Conservation (phyloP, 1,140 invertebrate genomes). For the Drosophila pallidifrons region DNA sequence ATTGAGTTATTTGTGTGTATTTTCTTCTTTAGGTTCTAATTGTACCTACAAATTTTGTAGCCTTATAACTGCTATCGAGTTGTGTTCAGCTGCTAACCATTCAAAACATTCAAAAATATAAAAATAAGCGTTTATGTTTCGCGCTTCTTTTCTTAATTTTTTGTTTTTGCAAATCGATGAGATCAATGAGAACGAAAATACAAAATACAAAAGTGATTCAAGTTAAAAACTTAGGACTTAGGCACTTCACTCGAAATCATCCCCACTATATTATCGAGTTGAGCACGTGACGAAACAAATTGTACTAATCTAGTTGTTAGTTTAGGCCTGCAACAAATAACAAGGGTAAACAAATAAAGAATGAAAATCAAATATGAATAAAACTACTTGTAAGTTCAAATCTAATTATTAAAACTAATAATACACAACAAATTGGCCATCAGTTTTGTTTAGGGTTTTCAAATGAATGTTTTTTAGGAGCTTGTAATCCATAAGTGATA, state of each 20-base stretch:
- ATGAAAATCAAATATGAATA: conserved; percentile 15
- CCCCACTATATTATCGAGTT: conserved; percentile 51
- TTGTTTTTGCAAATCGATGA: conserved; percentile 25
- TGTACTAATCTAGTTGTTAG: conserved; percentile 61
- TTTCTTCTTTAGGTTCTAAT: conserved; percentile 28
- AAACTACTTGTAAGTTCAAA: conserved; percentile 18
- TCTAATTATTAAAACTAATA: conserved; percentile 29
- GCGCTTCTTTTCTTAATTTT: conserved; percentile 8
- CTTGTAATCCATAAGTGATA: conserved; percentile 78
- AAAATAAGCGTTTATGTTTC: conserved; percentile 10
- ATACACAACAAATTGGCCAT: conserved; percentile 57
- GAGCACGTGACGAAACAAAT: conserved; percentile 75
- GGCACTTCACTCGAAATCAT: conserved; percentile 66
- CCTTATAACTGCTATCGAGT: conserved; percentile 66
- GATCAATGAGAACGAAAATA: conserved; percentile 65
- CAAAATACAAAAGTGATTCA: conserved; percentile 77
- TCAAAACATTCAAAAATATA: conserved; percentile 42
- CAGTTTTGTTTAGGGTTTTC: conserved; percentile 73
- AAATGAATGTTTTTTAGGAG: conserved; percentile 72
- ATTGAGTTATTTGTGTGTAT: conserved; percentile 51
- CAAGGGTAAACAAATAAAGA: conserved; percentile 12
- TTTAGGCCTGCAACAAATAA: conserved; percentile 50
- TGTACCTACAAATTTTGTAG: conserved; percentile 47
- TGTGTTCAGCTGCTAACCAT: conserved; percentile 75
- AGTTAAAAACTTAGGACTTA: conserved; percentile 81